Percentiles rank a stretch among this genome's conserved stretches.
These are phyloP conservation scores for Pomacea maculata DNA, from an alignment of 1,140 invertebrate species.

Conservation along the genomic window DNA sequence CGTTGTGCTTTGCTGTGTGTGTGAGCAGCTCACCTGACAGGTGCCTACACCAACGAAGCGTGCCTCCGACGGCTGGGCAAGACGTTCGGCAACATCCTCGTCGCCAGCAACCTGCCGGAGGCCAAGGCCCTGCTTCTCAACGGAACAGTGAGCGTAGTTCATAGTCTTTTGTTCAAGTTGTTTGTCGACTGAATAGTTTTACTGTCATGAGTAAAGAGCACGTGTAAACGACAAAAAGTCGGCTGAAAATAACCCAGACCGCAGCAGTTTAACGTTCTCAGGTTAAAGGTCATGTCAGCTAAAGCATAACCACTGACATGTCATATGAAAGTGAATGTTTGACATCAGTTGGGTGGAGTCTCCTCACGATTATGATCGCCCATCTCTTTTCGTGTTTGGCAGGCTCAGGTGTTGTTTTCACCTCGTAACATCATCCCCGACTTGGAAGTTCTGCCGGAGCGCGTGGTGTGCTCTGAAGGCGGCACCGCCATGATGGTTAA, in stretches of 20 bases:
- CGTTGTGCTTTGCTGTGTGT: not conserved
- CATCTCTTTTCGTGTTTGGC: not conserved
- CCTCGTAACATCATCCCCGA: constrained; percentile 26
- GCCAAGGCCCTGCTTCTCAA: constrained; percentile 34
- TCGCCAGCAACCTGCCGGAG: constrained; percentile 32
- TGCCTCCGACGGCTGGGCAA: constrained; percentile 33
- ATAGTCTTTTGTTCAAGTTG: too few species aligned
- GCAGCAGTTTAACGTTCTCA: too few species aligned
- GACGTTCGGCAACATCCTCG: constrained; percentile 29
- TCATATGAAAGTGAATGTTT: not conserved
- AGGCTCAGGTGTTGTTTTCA: constrained; percentile 38
- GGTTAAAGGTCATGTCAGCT: too few species aligned
- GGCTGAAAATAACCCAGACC: too few species aligned
- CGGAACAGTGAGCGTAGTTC: constrained; percentile 27
- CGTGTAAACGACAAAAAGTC: too few species aligned
- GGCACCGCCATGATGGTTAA: constrained; percentile 41
- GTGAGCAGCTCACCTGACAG: constrained; percentile 28
- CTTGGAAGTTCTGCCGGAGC: constrained; percentile 28
- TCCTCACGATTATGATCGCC: not conserved
- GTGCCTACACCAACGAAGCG: constrained; percentile 28
- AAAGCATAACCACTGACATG: not conserved
- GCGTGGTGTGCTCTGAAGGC: constrained; percentile 30
- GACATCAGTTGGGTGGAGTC: not conserved
- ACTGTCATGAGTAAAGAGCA: too few species aligned
- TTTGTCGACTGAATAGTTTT: too few species aligned